These are phyloP conservation scores for Hyperoplus immaculatus DNA, from an alignment of 2,797 vertebrate species.

Conservation along the genomic window DNA sequence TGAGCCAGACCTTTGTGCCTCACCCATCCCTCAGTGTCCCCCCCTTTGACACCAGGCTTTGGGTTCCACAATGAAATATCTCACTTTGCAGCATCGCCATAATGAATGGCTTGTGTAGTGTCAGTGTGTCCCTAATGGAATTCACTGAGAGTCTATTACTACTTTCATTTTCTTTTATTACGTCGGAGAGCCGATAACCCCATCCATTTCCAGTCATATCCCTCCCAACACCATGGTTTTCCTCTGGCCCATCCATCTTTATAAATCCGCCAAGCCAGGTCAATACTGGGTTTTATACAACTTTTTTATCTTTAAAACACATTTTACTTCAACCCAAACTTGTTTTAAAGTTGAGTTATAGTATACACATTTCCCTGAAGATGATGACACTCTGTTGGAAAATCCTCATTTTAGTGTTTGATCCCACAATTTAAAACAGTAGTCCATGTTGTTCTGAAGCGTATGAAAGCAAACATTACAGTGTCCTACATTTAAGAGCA, in stretches of 20 bases:
- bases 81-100: slow-evolving; percentile 80
- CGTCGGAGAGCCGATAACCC: slow-evolving; percentile 77
- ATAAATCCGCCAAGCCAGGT: slow-evolving; percentile 80
- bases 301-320: slow-evolving; percentile 67
- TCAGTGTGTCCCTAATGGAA: slow-evolving; percentile 84
- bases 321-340: slow-evolving; percentile 61
- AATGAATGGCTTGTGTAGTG: slow-evolving; percentile 84
- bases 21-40: slow-evolving; percentile 78
- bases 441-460: neutral
- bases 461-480: neutral
- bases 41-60: slow-evolving; percentile 76
- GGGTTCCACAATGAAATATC: slow-evolving; percentile 80
- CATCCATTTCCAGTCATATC: slow-evolving; percentile 81
- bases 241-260: slow-evolving; percentile 81
- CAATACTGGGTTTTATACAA: slow-evolving; percentile 75
- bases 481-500: neutral
- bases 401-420: neutral
- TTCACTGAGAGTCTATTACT: slow-evolving; percentile 86
- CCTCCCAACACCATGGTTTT: slow-evolving; percentile 73
- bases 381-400: neutral
- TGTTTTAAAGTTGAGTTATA: slow-evolving; percentile 46
- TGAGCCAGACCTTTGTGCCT: slow-evolving; percentile 70
- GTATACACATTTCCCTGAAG: slow-evolving; percentile 8
- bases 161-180: slow-evolving; percentile 86
- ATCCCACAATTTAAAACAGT: neutral